Percentiles rank a stretch among this genome's conserved stretches.
phyloP scores from a whole-genome alignment of 2,888 invertebrate species.

The Cryptocephalus moraei region DNA sequence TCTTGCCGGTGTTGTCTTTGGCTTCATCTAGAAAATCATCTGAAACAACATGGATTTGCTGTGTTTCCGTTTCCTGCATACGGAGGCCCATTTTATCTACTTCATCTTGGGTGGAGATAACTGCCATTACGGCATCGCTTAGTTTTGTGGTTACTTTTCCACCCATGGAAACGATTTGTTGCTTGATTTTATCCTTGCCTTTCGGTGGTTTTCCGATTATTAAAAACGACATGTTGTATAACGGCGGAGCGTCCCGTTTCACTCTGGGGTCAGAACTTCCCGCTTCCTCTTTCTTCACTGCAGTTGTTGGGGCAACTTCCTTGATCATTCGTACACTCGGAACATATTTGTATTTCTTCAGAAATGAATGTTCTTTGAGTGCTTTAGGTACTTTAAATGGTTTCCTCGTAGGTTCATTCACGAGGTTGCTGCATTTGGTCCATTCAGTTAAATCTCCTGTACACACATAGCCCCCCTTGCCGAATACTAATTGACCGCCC shows the following conservation, averaged over 20 bases:
- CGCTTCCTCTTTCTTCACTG: constrained; percentile 41
- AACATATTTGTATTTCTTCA: constrained; percentile 53
- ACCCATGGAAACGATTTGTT: constrained; percentile 61
- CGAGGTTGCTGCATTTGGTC: constrained; percentile 71
- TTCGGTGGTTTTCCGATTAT: constrained; percentile 46
- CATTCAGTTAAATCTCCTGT: constrained; percentile 67
- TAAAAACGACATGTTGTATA: constrained; percentile 71
- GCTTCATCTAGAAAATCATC: constrained; percentile 63
- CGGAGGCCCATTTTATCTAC: constrained; percentile 53
- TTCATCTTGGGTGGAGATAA: constrained; percentile 61
- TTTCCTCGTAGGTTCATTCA: constrained; percentile 58
- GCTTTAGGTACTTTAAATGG: constrained; percentile 59
- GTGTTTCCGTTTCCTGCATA: constrained; percentile 54
- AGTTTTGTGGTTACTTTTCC: constrained; percentile 62
- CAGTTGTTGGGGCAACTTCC: constrained; percentile 40
- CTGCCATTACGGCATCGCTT: constrained; percentile 55
- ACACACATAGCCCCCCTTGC: constrained; percentile 74
- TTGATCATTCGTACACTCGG: constrained; percentile 48
- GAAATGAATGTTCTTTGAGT: constrained; percentile 46
- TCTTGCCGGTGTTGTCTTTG: constrained; percentile 48
- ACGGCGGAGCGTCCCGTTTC: constrained; percentile 52
- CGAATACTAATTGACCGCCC: constrained; percentile 57
- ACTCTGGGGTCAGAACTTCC: constrained; percentile 46
- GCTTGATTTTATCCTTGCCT: constrained; percentile 54
- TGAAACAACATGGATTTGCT: constrained; percentile 72